These are phyloP conservation scores for Euglossa dilemma DNA, from an alignment of 1,140 invertebrate species.

Conservation along the genomic window DNA sequence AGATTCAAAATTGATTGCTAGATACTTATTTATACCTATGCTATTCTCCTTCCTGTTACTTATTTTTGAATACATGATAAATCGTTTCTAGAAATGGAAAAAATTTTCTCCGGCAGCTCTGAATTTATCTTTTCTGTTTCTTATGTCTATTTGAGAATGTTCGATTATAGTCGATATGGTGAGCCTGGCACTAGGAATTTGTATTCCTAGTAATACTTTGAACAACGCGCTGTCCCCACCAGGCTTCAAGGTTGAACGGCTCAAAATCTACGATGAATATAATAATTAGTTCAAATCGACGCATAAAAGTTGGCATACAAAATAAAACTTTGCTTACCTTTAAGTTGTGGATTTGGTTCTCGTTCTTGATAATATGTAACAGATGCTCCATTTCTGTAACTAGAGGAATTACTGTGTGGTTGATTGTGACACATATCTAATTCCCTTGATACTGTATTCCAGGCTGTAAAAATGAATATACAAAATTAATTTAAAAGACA, in stretches of 20 bases:
- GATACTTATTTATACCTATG: slow-evolving; percentile 50
- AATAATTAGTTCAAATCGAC: neutral
- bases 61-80: slow-evolving; percentile 36
- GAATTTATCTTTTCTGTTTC: slow-evolving; percentile 76
- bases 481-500: neutral
- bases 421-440: slow-evolving; percentile 78
- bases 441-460: slow-evolving; percentile 81
- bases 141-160: slow-evolving; percentile 80
- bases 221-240: slow-evolving; percentile 84
- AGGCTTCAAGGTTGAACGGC: slow-evolving; percentile 85
- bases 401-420: slow-evolving; percentile 73
- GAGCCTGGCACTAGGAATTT: slow-evolving; percentile 81
- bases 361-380: slow-evolving; percentile 81
- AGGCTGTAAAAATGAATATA: slow-evolving; percentile 71
- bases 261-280: slow-evolving; percentile 81
- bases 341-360: slow-evolving; percentile 81
- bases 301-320: neutral
- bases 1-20: slow-evolving; percentile 50
- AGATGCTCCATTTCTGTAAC: slow-evolving; percentile 77
- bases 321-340: slow-evolving; percentile 71
- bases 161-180: slow-evolving; percentile 73
- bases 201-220: slow-evolving; percentile 81
- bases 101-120: slow-evolving; percentile 30
- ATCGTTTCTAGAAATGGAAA: slow-evolving; percentile 51
- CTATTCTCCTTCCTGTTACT: slow-evolving; percentile 25